A percentile compares a stretch with the other conserved stretches of the same genome.
These are phyloP conservation scores for Macaria notata DNA, from an alignment of 2,888 invertebrate species.

Conservation along the genomic window DNA sequence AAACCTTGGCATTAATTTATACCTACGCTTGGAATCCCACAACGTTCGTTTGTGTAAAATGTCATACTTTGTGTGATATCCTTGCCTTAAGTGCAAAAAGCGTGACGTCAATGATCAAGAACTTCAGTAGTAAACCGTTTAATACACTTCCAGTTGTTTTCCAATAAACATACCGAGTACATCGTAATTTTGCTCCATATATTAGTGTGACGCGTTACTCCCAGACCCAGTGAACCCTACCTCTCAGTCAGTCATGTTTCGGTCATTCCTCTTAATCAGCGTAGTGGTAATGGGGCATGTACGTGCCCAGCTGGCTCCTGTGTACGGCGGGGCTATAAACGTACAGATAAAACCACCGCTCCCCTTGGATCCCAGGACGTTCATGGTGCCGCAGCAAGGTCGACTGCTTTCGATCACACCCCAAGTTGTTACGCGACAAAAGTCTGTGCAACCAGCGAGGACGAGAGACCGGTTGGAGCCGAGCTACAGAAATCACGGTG, in stretches of 20 bases:
- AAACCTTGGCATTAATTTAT: constrained; percentile 5
- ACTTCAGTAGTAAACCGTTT: constrained; percentile 50
- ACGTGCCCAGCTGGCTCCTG: constrained; percentile 40
- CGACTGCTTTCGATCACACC: constrained; percentile 11
- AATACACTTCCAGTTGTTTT: constrained; percentile 57
- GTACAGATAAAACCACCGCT: constrained; percentile 25
- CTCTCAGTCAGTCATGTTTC: constrained; percentile 44
- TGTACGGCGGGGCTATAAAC: constrained; percentile 36
- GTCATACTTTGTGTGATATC: constrained; percentile 7
- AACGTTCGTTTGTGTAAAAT: constrained; percentile 7
- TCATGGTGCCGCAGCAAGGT: constrained; percentile 25
- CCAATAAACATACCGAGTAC: constrained; percentile 46
- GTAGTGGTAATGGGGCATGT: constrained; percentile 47
- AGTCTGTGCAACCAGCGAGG: constrained; percentile 30
- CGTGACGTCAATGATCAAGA: constrained; percentile 51
- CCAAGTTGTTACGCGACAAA: constrained; percentile 11
- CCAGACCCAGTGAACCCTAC: constrained; percentile 25
- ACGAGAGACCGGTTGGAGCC: constrained; percentile 27
- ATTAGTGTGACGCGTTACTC: constrained; percentile 23
- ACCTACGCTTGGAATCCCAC: neutral
- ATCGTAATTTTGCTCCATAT: constrained; percentile 21
- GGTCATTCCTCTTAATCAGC: constrained; percentile 47
- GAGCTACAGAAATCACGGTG: constrained; percentile 25
- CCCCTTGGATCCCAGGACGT: constrained; percentile 29
- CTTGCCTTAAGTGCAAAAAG: constrained; percentile 63